Evolutionary conservation across 2,113 vertebrate species (phyloP).

Genomic region (Xenopus laevis): DNA sequence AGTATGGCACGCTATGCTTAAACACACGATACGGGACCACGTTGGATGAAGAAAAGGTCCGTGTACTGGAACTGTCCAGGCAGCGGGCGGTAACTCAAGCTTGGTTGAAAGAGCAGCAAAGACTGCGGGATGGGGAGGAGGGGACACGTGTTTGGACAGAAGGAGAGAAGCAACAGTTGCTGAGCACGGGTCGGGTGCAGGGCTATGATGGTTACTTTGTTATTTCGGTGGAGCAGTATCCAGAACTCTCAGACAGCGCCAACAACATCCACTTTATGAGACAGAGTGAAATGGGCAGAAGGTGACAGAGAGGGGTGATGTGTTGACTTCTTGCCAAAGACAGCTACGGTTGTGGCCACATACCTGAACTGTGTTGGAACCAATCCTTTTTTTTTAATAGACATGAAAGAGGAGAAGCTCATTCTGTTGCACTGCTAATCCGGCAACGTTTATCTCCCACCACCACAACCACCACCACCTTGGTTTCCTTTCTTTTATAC

Average conservation of each 20-base stretch:
- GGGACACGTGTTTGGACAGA: constrained; percentile 91
- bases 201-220: constrained; percentile 94
- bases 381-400: constrained; percentile 64
- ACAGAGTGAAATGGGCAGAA: constrained; percentile 99
- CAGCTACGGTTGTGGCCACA: constrained; percentile 88
- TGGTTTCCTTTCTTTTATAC: constrained; percentile 65
- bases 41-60: constrained; percentile 86
- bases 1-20: constrained; percentile 75
- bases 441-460: constrained; percentile 71
- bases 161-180: constrained; percentile 89
- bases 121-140: constrained; percentile 92
- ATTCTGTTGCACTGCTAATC: constrained; percentile 63
- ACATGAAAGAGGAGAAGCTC: constrained; percentile 55
- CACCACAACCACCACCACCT: neutral
- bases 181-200: constrained; percentile 83
- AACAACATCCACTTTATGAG: constrained; percentile 98
- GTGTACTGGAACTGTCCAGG: constrained; percentile 85
- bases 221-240: constrained; percentile 93
- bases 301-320: constrained; percentile 86
- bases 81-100: constrained; percentile 83
- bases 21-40: constrained; percentile 91
- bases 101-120: constrained; percentile 87
- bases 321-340: constrained; percentile 96
- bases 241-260: constrained; percentile 93
- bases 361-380: constrained; percentile 80